Evolutionary conservation across 2,797 vertebrate species (phyloP).

Genomic region (Cyclura pinguis): DNA sequence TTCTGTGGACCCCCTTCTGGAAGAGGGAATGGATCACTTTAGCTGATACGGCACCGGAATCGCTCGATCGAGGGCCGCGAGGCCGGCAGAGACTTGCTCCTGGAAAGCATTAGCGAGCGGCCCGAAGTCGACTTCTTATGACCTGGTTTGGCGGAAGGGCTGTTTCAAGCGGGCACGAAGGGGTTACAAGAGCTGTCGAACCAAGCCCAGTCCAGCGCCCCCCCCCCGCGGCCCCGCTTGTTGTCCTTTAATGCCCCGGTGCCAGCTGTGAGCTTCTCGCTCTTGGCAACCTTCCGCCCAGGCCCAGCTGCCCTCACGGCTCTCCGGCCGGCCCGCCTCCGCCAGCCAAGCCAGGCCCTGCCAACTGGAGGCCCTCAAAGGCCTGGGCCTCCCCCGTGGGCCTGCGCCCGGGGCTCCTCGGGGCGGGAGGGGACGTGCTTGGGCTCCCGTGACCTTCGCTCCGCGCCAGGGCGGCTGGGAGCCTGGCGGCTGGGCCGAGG

Average conservation of each 20-base stretch:
- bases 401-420: too few species aligned
- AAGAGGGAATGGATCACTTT: too few species aligned
- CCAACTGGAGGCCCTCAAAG: too few species aligned
- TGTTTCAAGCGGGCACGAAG: background rate
- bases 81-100: too few species aligned
- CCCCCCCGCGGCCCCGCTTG: background rate
- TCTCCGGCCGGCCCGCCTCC: too few species aligned
- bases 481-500: background rate
- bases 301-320: background rate
- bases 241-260: background rate
- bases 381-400: too few species aligned
- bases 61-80: too few species aligned
- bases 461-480: background rate
- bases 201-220: background rate
- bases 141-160: too few species aligned
- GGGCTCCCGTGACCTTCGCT: background rate
- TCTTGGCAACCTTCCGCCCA: background rate
- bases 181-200: background rate
- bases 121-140: too few species aligned
- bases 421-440: background rate
- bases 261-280: background rate
- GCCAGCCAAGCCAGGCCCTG: background rate
- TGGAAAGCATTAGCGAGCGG: too few species aligned
- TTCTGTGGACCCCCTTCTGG: too few species aligned
- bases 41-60: too few species aligned